Percentiles rank a stretch among this genome's conserved stretches.
Evolutionary conservation across 2,888 invertebrate species (phyloP).

Genomic region (Mesorhabditis spiculigera): DNA sequence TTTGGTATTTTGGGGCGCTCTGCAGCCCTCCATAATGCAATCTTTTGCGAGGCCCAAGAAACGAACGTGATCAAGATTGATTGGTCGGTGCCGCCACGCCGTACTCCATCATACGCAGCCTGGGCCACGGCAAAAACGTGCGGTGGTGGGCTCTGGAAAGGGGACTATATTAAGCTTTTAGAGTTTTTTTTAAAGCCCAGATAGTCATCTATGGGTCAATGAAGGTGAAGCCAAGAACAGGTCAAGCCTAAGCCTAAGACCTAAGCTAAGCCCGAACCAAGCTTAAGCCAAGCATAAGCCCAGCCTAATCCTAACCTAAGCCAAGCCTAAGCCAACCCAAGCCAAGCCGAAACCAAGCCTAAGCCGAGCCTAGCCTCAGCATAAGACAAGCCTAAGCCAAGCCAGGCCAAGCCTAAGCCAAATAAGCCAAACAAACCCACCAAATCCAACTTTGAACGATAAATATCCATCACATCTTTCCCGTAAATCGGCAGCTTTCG

Average conservation of each 20-base stretch:
- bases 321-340: too few species aligned
- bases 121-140: constrained; percentile 64
- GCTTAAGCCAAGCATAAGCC: too few species aligned
- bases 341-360: too few species aligned
- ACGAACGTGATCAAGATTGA: constrained; percentile 58
- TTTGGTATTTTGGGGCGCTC: background rate
- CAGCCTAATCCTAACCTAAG: too few species aligned
- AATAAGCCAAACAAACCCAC: background rate
- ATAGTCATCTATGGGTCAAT: background rate
- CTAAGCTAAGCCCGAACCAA: too few species aligned
- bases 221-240: too few species aligned
- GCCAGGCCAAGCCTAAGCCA: too few species aligned
- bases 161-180: background rate
- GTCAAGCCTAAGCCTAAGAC: too few species aligned
- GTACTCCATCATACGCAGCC: constrained; percentile 62
- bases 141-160: constrained; percentile 57
- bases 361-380: too few species aligned
- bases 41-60: background rate
- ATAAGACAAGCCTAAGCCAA: too few species aligned
- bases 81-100: constrained; percentile 45
- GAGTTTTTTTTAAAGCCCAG: background rate
- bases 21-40: background rate
- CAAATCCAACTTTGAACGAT: constrained; percentile 8
- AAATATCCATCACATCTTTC: constrained; percentile 25
- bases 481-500: constrained; percentile 37